Conservation (phyloP, 2,797 vertebrate genomes). For the Varecia variegata region DNA sequence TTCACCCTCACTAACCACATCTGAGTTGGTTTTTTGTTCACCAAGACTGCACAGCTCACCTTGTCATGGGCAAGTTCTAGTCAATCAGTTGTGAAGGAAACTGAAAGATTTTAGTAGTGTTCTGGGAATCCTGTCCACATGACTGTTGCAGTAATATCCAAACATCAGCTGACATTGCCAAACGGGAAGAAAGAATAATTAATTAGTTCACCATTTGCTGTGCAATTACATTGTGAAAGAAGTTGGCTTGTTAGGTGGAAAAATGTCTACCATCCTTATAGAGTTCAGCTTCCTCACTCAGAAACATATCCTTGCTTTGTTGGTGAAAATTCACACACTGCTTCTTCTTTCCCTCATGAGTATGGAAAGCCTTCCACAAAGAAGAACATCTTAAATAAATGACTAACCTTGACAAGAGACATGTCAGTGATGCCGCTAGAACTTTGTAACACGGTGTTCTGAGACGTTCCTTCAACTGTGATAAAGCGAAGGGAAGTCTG, state of each 20-base stretch:
- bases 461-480: not conserved
- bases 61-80: not conserved
- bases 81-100: slow-evolving; percentile 25
- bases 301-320: not conserved
- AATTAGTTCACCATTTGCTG: slow-evolving; percentile 6
- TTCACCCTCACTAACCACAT: not conserved
- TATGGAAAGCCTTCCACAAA: not conserved
- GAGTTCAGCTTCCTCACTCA: not conserved
- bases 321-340: not conserved
- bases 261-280: not conserved
- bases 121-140: slow-evolving; percentile 11
- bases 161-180: not conserved
- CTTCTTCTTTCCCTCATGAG: not conserved
- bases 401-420: slow-evolving; percentile 1
- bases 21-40: not conserved
- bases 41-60: not conserved
- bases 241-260: not conserved
- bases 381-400: slow-evolving; percentile 47
- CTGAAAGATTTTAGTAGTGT: not conserved
- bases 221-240: not conserved
- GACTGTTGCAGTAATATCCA: slow-evolving; percentile 34
- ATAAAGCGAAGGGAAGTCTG: not conserved
- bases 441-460: not conserved
- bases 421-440: not conserved
- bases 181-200: not conserved